Evolutionary conservation across 2,888 invertebrate genomes (phyloP).

Genomic region (Stegana nigrithorax): DNA sequence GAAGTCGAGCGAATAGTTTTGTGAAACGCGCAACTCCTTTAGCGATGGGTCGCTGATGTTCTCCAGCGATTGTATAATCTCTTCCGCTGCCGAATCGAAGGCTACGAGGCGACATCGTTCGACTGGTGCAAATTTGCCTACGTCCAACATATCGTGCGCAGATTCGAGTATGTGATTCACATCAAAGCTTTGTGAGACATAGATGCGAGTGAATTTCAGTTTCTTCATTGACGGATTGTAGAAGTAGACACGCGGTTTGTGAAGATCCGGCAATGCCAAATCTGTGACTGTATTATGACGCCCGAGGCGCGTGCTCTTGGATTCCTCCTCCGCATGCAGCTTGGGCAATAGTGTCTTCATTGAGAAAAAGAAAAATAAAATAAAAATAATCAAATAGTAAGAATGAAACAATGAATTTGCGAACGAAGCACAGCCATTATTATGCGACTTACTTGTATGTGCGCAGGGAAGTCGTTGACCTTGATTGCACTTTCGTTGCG

Average conservation of each 20-base stretch:
- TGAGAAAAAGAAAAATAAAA: no score
- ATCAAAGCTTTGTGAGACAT: slow-evolving; percentile 73
- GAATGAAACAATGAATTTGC: no score
- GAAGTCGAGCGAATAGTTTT: slow-evolving; percentile 70
- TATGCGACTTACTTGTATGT: no score
- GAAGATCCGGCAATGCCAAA: slow-evolving; percentile 66
- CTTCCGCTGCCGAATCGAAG: slow-evolving; percentile 74
- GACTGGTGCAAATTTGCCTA: slow-evolving; percentile 73
- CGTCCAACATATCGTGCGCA: slow-evolving; percentile 73
- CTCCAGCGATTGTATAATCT: slow-evolving; percentile 78
- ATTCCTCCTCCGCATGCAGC: slow-evolving; percentile 76
- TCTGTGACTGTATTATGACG: slow-evolving; percentile 71
- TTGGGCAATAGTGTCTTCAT: slow-evolving; percentile 73
- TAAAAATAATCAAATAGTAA: no score
- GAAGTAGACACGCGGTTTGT: slow-evolving; percentile 75
- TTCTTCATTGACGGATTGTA: slow-evolving; percentile 72
- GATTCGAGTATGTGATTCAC: slow-evolving; percentile 73
- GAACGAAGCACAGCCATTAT: no score
- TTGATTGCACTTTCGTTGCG: slow-evolving; percentile 76
- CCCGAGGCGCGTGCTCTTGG: slow-evolving; percentile 65
- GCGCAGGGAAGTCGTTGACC: slow-evolving; percentile 79
- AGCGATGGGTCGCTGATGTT: slow-evolving; percentile 65
- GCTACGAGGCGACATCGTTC: slow-evolving; percentile 79
- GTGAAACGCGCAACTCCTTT: slow-evolving; percentile 45
- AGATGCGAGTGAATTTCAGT: slow-evolving; percentile 72